A percentile compares a stretch with the other conserved stretches of the same genome.
These are phyloP conservation scores for Dicranocentrus wangi DNA, from an alignment of 2,888 invertebrate species.

Conservation along the genomic window DNA sequence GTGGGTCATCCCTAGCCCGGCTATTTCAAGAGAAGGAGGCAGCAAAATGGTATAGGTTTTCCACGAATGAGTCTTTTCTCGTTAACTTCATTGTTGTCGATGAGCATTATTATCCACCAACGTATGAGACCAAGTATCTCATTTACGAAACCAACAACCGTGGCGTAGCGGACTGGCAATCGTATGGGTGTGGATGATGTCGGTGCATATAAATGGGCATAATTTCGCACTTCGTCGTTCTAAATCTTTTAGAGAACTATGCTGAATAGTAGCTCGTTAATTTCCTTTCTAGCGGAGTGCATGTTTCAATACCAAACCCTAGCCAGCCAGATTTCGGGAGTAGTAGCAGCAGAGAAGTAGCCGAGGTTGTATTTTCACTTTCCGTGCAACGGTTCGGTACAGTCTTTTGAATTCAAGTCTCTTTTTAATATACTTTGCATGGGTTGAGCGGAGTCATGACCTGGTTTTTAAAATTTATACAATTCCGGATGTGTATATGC, in stretches of 20 bases:
- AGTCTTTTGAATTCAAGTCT: too few species aligned
- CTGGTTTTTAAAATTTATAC: too few species aligned
- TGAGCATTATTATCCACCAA: slow-evolving; percentile 36
- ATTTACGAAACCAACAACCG: slow-evolving; percentile 59
- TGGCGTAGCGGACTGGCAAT: too few species aligned
- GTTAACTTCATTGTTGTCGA: slow-evolving; percentile 54
- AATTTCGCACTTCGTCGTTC: slow-evolving; percentile 3
- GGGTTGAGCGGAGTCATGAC: too few species aligned
- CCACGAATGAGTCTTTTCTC: slow-evolving; percentile 1
- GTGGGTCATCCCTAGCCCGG: not conserved
- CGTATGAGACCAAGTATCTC: slow-evolving; percentile 36
- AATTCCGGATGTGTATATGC: too few species aligned
- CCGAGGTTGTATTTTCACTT: too few species aligned
- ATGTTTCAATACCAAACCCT: slow-evolving; percentile 30
- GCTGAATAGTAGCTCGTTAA: slow-evolving; percentile 35
- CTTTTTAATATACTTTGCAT: too few species aligned
- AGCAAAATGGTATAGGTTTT: not conserved
- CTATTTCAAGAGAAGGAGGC: too few species aligned
- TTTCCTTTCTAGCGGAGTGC: slow-evolving; percentile 46
- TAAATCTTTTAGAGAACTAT: slow-evolving; percentile 18
- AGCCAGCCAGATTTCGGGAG: too few species aligned
- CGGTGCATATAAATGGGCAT: slow-evolving; percentile 56
- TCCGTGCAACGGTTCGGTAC: too few species aligned
- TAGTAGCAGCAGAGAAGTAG: too few species aligned
- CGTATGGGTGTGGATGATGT: slow-evolving; percentile 43